phyloP scores from a whole-genome alignment of 2,797 vertebrate genomes.

The Coregonus suidteri region DNA sequence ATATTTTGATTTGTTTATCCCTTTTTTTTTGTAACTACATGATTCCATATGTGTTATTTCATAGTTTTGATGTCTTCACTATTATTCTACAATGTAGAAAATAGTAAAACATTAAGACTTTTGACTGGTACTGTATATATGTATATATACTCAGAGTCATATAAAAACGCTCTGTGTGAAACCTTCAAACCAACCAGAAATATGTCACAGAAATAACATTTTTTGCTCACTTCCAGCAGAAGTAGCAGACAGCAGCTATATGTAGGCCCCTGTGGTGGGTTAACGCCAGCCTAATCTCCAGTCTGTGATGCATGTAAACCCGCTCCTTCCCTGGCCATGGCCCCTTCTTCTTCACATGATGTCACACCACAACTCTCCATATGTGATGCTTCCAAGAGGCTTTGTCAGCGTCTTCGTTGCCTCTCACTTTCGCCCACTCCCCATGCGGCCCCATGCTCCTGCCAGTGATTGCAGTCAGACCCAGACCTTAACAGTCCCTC shows the following conservation, averaged over 20 bases:
- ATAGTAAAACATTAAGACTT: too few species aligned
- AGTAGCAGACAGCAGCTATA: constrained; percentile 17
- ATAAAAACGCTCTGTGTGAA: too few species aligned
- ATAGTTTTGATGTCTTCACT: too few species aligned
- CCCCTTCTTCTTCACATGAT: constrained; percentile 50
- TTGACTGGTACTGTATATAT: too few species aligned
- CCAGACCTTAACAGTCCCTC: constrained; percentile 47
- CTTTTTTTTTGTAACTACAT: too few species aligned
- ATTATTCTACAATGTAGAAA: too few species aligned
- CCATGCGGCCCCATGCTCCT: constrained; percentile 57
- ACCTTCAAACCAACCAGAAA: too few species aligned
- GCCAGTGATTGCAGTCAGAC: constrained; percentile 58
- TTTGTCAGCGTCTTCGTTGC: constrained; percentile 64
- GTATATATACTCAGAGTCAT: too few species aligned
- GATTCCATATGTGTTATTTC: too few species aligned
- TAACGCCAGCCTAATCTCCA: constrained; percentile 43
- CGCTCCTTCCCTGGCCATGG: constrained; percentile 45
- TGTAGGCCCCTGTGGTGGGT: constrained; percentile 17
- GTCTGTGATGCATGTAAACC: constrained; percentile 41
- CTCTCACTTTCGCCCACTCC: constrained; percentile 67
- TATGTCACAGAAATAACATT: constrained; percentile 27
- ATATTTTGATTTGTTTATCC: too few species aligned
- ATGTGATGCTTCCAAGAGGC: constrained; percentile 51
- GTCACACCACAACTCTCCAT: constrained; percentile 51
- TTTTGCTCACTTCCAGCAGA: constrained; percentile 30